Base-by-base conservation (phyloP, 2,797 vertebrate genomes). In the Microcaecilia unicolor region DNA sequence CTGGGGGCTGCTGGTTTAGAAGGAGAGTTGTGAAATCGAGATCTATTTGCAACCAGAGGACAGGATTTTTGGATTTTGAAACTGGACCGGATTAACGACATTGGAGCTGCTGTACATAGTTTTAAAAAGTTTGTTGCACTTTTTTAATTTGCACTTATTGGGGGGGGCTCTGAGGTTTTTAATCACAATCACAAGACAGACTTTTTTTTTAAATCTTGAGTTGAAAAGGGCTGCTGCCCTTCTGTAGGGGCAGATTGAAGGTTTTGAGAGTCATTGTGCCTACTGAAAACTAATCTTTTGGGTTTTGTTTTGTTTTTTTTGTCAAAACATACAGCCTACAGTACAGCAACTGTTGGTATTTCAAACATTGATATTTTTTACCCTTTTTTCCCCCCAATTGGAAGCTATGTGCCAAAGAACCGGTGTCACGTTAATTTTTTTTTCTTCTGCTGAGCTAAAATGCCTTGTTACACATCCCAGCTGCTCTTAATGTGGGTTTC, bases 351-450 rank as follows among this genome's bases (percentile, higher is more conserved):
- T 84, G 86, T 85, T 85, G 83, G 83, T 84, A 89, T 87, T 71
- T 64, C 67, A 78, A 67, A 73, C 71, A 59, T 76, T 71, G 67
- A 72, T 51, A 73, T 62, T 64, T 75, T 71, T 59, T 74, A 72
- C 64, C 65, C 63, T 52, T 59, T 86, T 81, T 74, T 72, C 75
- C 78, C 78, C 79, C 76, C 85, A 57, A 80, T 67, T 25, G 64
- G 79, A 87, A 88, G 90, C 89, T 86, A 88, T 91, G 91, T 97
- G 91, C 93, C 90, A 93, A 97, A 96, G 91, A 93, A 85, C 37
- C 80, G 64, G 72, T 81, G 85, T 88, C 83, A 76, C 73, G 74
- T n/a, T 74, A 56, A 56, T 66, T 64, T 33, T 48, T 58, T 51
- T 59, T 51, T 77, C 73, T 81, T 79, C 80, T 72, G 87, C 91